Evolutionary conservation across 2,888 invertebrate genomes (phyloP), one percentile per base, ranked within the genome.

Genomic region (Rhaphigaster nebulosa): DNA sequence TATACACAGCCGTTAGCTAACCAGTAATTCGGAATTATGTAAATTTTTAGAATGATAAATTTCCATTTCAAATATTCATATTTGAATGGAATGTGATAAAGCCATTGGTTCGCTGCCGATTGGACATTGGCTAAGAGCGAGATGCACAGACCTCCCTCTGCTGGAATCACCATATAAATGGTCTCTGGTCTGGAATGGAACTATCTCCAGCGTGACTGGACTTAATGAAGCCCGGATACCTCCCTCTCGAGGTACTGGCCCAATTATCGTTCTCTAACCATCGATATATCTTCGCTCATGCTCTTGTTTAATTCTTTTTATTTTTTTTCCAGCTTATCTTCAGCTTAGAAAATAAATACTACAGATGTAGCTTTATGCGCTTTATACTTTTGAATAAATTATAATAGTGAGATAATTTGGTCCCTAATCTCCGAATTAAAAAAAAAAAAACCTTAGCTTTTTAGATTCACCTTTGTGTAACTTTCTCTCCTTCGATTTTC

Each of bases 221-320:
- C 84, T 50, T 84, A 84, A 84, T 84, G 84, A 84, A 84, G 26
- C 18, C 45, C 13, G 80, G 80, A 80, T 80, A 84, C 84, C 70
- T 76, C 38, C 70, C 45, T 20, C 45, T 5, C 4, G n/a, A 45
- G 45, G 84, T 50, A 45, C 45, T 84, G 84, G 45, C 18, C 84
- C 84, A 84, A 84, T 84, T 84, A 84, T 84, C 84, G 13, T 4
- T 8, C 26, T 13, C 84, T 50, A 84, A 45, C 45, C 26, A 84
- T n/a, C 8, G 5, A 84, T 41, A 84, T 45, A 80, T 80, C 80
- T 80, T 80, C 80, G 12, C 13, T 45, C 15, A 34, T 38, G 20
- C 10, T 20, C 38, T 76, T 23, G 23, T 76, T 76, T 29, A 13
- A 12, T 60, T 18, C 29, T 38, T 38, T 76, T 34, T 76, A 20